Evolutionary conservation across 2,113 vertebrate genomes (phyloP).

Genomic region (Lophius piscatorius): DNA sequence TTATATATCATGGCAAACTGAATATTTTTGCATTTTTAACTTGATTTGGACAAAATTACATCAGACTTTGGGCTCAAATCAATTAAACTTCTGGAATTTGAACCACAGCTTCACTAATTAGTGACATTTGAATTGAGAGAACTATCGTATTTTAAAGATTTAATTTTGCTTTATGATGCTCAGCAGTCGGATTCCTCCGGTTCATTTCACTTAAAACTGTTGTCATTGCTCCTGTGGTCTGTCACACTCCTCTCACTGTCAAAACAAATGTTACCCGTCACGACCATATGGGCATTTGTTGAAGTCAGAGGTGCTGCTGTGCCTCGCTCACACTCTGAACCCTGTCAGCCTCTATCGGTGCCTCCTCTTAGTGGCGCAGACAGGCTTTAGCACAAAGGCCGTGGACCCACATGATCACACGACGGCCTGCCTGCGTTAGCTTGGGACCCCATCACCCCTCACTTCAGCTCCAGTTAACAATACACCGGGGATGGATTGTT

Average conservation of each 20-base stretch:
- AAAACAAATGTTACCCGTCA: slow-evolving; percentile 41
- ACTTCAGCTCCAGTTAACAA: slow-evolving; percentile 33
- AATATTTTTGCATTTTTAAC: too few relatives aligned
- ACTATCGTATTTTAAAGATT: too few relatives aligned
- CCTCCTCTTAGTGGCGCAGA: slow-evolving; percentile 24
- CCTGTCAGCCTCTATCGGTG: slow-evolving; percentile 61
- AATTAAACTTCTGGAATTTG: too few relatives aligned
- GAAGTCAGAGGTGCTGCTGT: slow-evolving; percentile 51
- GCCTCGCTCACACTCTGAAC: slow-evolving; percentile 45
- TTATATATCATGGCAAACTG: too few relatives aligned
- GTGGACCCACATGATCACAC: slow-evolving; percentile 38
- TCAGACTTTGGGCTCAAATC: too few relatives aligned
- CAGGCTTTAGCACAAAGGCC: slow-evolving; percentile 38
- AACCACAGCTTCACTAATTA: too few relatives aligned
- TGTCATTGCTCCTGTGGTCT: slow-evolving; percentile 4
- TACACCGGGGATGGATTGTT: slow-evolving; percentile 27
- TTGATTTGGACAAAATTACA: too few relatives aligned
- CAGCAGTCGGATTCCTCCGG: neutral
- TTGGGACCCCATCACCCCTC: slow-evolving; percentile 37
- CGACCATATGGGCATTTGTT: neutral
- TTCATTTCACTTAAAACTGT: slow-evolving; percentile 4
- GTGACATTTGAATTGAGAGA: too few relatives aligned
- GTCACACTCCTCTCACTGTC: slow-evolving; percentile 1
- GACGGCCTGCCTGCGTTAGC: slow-evolving; percentile 9
- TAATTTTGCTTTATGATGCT: neutral